These are phyloP conservation scores for Pomatostomus ruficeps DNA, from an alignment of 2,113 vertebrate species.

Conservation along the genomic window DNA sequence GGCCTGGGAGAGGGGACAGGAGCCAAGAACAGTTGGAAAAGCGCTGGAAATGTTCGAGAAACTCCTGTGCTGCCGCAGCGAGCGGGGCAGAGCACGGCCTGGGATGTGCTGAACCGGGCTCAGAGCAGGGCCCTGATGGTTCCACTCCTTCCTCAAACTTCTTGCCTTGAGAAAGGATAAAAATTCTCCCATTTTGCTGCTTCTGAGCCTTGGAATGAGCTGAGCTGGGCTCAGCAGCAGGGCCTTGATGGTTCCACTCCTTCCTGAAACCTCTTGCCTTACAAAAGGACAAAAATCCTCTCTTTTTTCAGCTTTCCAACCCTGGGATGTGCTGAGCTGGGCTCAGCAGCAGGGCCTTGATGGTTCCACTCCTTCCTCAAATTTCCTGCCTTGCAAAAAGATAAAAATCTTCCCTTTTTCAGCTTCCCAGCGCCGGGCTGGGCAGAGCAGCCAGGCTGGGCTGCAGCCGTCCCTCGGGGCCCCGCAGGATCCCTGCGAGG, in stretches of 20 bases:
- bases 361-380: not conserved
- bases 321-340: not conserved
- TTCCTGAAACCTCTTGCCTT: not conserved
- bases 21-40: constrained; percentile 24
- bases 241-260: fast-evolving
- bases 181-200: not conserved
- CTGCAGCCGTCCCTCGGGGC: not conserved
- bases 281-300: fast-evolving
- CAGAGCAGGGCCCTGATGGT: not conserved
- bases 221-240: not conserved
- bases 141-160: not conserved
- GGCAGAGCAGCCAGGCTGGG: not conserved
- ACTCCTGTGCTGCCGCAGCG: not conserved
- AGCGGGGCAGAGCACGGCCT: fast-evolving
- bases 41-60: not conserved
- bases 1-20: not conserved
- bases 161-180: fast-evolving
- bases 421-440: not conserved
- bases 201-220: not conserved
- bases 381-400: not conserved
- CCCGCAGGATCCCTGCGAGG: not conserved
- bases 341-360: not conserved
- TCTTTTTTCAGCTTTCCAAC: fast-evolving
- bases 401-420: not conserved
- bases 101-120: too few species aligned